Evolutionary conservation across 64 coral and sea anemone species (phyloP).

Genomic region (Acropora yongei): DNA sequence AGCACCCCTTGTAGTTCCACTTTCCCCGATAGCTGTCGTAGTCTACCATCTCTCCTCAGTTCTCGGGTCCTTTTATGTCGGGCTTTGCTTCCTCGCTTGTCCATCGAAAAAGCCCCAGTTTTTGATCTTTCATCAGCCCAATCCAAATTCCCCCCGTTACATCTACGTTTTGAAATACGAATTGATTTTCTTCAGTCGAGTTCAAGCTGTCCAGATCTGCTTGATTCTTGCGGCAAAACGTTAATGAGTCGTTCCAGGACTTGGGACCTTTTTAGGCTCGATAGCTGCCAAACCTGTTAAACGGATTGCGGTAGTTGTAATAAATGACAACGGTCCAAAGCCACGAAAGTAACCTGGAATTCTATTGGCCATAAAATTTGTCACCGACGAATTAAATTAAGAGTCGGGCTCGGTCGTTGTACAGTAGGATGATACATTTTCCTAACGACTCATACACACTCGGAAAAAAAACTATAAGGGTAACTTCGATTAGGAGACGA

Average conservation of each 20-base stretch:
- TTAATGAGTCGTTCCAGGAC: neutral
- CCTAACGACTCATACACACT: no score
- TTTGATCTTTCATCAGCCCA: constrained; percentile 15
- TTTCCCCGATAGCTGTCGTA: neutral
- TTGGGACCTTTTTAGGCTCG: neutral
- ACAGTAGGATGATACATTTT: no score
- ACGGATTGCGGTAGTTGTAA: neutral
- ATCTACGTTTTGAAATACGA: constrained; percentile 14
- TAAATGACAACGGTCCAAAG: no score
- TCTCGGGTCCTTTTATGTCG: neutral
- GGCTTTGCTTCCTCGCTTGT: neutral
- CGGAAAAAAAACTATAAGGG: no score
- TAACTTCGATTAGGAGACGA: no score
- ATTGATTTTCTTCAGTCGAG: neutral
- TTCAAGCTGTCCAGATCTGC: constrained; percentile 19
- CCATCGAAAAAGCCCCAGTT: constrained; percentile 5
- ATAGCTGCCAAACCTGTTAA: constrained; percentile 7
- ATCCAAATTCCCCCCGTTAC: constrained; percentile 23
- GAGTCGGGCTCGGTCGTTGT: no score
- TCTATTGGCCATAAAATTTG: no score
- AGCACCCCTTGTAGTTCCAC: constrained; percentile 39
- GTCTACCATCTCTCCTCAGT: constrained; percentile 55
- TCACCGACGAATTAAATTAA: no score
- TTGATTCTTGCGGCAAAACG: neutral
- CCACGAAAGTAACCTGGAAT: no score